Evolutionary conservation across 2,888 invertebrate genomes (phyloP).

Genomic region (Andrena marginata): DNA sequence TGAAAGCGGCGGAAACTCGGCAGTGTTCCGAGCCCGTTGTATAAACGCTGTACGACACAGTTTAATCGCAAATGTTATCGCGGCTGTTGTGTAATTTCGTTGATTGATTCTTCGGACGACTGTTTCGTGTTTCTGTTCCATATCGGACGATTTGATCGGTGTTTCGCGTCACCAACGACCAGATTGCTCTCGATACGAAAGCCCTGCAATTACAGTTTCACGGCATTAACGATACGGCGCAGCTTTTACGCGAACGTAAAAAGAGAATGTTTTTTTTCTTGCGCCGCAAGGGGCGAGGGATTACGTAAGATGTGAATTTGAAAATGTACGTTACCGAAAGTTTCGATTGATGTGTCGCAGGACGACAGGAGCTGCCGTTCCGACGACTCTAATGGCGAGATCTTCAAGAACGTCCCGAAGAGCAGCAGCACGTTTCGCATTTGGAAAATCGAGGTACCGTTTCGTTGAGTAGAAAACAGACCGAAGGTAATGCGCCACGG

Average conservation of each 20-base stretch:
- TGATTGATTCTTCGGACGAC: not conserved
- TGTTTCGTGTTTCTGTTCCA: conserved; percentile 21
- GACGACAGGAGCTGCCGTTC: conserved; percentile 82
- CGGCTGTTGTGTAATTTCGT: conserved; percentile 6
- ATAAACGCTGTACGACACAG: not conserved
- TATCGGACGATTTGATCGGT: not conserved
- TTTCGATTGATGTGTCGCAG: conserved; percentile 67
- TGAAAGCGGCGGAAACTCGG: not conserved
- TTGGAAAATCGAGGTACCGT: conserved; percentile 94
- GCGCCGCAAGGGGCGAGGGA: not conserved
- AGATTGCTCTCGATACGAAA: conserved; percentile 12
- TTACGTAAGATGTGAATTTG: not conserved
- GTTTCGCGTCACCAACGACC: not conserved
- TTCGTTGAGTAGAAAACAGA: not conserved
- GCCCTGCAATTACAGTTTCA: not conserved
- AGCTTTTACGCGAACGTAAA: not conserved
- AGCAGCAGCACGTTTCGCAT: conserved; percentile 93
- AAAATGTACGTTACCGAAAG: not conserved
- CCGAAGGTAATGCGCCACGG: not conserved
- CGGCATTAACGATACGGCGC: conserved; percentile 7
- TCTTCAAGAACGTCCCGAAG: conserved; percentile 92
- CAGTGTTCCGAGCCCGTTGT: not conserved
- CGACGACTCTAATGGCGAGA: conserved; percentile 84
- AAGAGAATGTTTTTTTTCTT: not conserved
- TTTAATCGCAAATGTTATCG: not conserved